Percentiles rank a stretch among this genome's conserved stretches.
Evolutionary conservation across 2,797 vertebrate species (phyloP).

Genomic region (Buceros bicornis): DNA sequence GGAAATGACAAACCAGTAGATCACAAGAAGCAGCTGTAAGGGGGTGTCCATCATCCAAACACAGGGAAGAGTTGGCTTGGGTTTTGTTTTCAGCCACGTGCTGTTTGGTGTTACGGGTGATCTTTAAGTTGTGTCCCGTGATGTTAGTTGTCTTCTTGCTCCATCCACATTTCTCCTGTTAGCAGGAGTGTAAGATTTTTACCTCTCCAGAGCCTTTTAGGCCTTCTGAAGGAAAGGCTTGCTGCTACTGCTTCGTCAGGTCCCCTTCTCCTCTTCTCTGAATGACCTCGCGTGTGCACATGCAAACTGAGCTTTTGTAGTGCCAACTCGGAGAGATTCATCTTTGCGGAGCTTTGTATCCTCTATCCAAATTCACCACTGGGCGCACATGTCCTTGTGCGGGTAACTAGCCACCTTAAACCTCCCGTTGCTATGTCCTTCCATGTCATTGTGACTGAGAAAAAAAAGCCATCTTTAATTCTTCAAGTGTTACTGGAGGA

Average conservation of each 20-base stretch:
- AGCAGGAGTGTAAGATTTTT: not conserved
- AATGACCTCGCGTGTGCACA: not conserved
- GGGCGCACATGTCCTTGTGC: rapidly evolving
- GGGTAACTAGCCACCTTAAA: not conserved
- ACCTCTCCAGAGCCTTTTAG: not conserved
- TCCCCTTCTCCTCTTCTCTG: not conserved
- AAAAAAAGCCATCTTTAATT: not conserved
- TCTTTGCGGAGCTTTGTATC: not conserved
- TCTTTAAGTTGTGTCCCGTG: not conserved
- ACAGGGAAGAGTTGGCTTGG: not conserved
- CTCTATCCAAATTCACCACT: not conserved
- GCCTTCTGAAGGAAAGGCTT: not conserved
- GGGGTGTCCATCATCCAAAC: not conserved
- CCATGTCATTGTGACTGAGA: not conserved
- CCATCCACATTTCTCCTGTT: not conserved
- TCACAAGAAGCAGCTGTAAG: not conserved
- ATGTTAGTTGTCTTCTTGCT: not conserved
- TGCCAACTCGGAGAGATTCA: not conserved
- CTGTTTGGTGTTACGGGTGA: not conserved
- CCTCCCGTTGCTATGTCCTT: not conserved
- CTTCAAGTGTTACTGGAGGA: not conserved
- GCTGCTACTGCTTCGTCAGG: not conserved
- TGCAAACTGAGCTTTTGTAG: not conserved
- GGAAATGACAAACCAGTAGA: not conserved
- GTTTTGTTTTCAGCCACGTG: not conserved